Evolutionary conservation across 2,888 invertebrate genomes (phyloP).

Genomic region (Axea sp.): DNA sequence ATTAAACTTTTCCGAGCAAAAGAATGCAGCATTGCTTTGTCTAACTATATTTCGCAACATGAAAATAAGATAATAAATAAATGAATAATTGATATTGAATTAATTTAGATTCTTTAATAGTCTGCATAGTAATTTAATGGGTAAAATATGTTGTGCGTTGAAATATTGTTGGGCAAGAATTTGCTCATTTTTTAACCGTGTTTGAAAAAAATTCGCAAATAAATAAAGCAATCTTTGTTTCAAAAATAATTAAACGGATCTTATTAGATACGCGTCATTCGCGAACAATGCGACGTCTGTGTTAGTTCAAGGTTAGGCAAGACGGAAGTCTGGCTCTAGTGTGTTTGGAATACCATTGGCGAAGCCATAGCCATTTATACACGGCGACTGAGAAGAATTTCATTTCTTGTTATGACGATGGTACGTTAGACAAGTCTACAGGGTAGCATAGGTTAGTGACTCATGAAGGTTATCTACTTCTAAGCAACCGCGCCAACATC

Average conservation of each 20-base stretch:
- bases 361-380: constrained; percentile 43
- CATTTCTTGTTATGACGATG: constrained; percentile 61
- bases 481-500: constrained; percentile 29
- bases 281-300: constrained; percentile 64
- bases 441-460: constrained; percentile 78
- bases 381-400: constrained; percentile 57
- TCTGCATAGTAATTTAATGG: too few species aligned
- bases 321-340: constrained; percentile 76
- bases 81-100: too few species aligned
- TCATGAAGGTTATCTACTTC: constrained; percentile 72
- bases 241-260: constrained; percentile 49
- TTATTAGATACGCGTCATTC: constrained; percentile 54
- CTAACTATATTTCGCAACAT: too few species aligned
- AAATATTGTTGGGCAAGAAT: too few species aligned
- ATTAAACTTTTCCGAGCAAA: too few species aligned
- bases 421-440: constrained; percentile 67
- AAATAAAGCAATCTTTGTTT: constrained; percentile 32
- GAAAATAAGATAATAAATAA: too few species aligned
- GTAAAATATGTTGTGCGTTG: too few species aligned
- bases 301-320: constrained; percentile 75
- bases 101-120: too few species aligned
- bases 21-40: too few species aligned
- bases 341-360: constrained; percentile 75
- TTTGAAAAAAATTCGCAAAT: constrained; percentile 9
- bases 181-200: too few species aligned